phyloP scores from a whole-genome alignment of 2,113 vertebrate genomes.

The Triplophysa dalaica region DNA sequence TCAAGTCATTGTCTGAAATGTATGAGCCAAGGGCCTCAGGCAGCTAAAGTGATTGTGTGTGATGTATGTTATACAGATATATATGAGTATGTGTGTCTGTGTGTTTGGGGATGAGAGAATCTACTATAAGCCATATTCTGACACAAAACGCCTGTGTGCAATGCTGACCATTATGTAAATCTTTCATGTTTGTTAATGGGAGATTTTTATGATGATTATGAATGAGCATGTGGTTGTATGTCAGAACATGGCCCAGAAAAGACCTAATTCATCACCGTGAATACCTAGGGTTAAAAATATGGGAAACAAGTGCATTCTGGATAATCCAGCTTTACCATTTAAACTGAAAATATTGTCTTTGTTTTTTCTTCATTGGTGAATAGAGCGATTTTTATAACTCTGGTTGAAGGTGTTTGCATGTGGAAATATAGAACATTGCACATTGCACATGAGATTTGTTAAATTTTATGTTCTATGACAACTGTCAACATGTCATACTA shows the following conservation, averaged over 20 bases:
- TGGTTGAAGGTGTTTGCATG: not conserved
- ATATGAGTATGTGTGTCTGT: not conserved
- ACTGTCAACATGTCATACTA: not conserved
- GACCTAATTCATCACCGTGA: not conserved
- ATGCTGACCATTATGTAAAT: not conserved
- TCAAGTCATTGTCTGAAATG: not conserved
- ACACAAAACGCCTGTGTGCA: slow-evolving; percentile 10
- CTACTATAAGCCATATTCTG: slow-evolving; percentile 45
- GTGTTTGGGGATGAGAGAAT: slow-evolving; percentile 5
- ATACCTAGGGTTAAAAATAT: not conserved
- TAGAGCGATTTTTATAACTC: not conserved
- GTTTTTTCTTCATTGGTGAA: not conserved
- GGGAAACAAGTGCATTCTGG: not conserved
- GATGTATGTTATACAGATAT: not conserved
- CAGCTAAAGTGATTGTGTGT: slow-evolving; percentile 2
- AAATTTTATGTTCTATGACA: not conserved
- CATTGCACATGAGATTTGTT: not conserved
- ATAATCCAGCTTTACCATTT: not conserved
- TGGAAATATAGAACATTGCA: slow-evolving; percentile 5
- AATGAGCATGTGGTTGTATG: not conserved
- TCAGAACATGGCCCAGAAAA: not conserved
- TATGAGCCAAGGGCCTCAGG: slow-evolving; percentile 28
- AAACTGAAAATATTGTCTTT: not conserved
- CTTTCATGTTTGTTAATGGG: not conserved
- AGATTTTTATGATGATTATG: not conserved